phyloP scores from a whole-genome alignment of 30 jellyfish, hydroid and myxozoan species.

The Hydractinia symbiolongicarpus region DNA sequence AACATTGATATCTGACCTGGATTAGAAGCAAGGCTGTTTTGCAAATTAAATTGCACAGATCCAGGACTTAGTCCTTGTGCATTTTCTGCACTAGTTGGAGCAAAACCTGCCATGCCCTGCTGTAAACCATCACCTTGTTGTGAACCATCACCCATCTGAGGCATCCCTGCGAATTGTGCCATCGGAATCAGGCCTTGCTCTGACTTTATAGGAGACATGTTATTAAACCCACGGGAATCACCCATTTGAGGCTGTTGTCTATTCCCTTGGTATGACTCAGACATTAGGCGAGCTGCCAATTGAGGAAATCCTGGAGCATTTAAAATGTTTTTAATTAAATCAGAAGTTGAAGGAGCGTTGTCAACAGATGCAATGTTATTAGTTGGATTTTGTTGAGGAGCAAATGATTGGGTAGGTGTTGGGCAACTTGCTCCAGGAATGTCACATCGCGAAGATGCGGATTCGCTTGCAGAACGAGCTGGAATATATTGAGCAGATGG shows the following conservation, averaged over 20 bases:
- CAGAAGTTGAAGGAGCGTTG: conserved; percentile 31
- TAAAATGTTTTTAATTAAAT: conserved; percentile 16
- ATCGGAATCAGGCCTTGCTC: too few species aligned
- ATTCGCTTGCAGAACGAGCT: not conserved
- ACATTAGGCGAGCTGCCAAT: conserved; percentile 22
- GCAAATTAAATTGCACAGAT: conserved; percentile 13
- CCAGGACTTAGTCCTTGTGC: conserved; percentile 27
- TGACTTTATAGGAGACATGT: not conserved
- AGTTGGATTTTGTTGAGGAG: conserved; percentile 13
- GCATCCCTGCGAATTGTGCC: too few species aligned
- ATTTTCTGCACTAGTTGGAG: not conserved
- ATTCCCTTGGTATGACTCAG: conserved; percentile 13
- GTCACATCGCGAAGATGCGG: conserved; percentile 29
- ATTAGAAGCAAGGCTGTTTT: conserved; percentile 2
- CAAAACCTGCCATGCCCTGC: not conserved
- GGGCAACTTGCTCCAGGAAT: conserved; percentile 42
- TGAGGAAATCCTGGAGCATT: conserved; percentile 39
- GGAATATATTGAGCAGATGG: conserved; percentile 6
- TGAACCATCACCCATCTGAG: too few species aligned
- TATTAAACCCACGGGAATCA: conserved; percentile 1
- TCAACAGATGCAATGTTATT: conserved; percentile 2
- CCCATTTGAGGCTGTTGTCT: conserved; percentile 4
- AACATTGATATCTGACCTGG: conserved; percentile 25
- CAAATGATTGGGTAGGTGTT: conserved; percentile 24
- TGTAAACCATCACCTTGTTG: too few species aligned